These are phyloP conservation scores for Lampris megalopsis DNA, from an alignment of 2,113 vertebrate species.

Conservation along the genomic window DNA sequence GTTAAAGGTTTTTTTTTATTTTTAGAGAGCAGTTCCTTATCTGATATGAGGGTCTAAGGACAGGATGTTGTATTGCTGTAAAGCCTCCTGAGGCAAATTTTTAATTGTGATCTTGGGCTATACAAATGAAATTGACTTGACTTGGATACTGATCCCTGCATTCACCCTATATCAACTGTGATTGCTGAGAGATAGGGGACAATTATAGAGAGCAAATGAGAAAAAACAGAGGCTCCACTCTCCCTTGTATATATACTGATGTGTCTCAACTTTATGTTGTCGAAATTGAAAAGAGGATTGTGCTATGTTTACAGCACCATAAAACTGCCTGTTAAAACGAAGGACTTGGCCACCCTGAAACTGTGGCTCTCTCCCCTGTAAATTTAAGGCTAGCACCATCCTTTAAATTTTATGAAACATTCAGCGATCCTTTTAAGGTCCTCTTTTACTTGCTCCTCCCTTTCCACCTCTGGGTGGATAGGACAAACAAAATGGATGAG, in stretches of 20 bases:
- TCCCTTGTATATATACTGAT: conserved; percentile 79
- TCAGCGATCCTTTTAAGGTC: conserved; percentile 80
- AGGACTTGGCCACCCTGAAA: conserved; percentile 82
- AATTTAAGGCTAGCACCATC: conserved; percentile 73
- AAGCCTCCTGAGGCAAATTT: no score
- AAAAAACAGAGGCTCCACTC: conserved; percentile 46
- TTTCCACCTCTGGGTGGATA: conserved; percentile 59
- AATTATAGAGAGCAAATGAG: conserved; percentile 28
- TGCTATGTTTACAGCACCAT: conserved; percentile 82
- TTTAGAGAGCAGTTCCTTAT: no score
- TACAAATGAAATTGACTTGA: neutral
- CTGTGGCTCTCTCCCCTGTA: conserved; percentile 63
- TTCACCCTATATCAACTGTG: conserved; percentile 51
- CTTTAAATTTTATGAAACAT: conserved; percentile 83
- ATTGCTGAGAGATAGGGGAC: conserved; percentile 24
- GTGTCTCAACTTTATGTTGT: conserved; percentile 81
- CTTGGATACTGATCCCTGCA: neutral
- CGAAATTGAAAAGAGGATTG: conserved; percentile 85
- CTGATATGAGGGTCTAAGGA: no score
- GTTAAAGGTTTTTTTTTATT: no score
- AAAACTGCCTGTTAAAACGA: conserved; percentile 84
- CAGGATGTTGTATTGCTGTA: no score
- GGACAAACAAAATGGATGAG: conserved; percentile 2
- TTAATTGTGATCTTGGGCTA: neutral
- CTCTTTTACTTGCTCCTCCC: conserved; percentile 74